Evolutionary conservation across 2,113 vertebrate genomes (phyloP), one percentile per base, ranked within the genome.

Genomic region (Plectropomus leopardus): DNA sequence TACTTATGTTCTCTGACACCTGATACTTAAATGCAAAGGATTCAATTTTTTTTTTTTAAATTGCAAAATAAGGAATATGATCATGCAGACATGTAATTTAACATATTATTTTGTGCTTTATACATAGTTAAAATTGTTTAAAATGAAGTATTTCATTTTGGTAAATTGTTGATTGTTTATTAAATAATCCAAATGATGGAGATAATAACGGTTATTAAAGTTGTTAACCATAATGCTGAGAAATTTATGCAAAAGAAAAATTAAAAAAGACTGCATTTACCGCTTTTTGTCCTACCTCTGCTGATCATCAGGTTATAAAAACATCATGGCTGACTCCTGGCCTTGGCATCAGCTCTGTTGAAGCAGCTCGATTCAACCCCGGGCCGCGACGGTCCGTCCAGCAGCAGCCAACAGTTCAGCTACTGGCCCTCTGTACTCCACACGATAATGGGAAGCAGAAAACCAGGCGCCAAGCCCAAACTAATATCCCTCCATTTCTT

Each of bases 241-340:
- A 16, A 7, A 66, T 32, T n/a, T n/a, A n/a, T n/a, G n/a, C n/a
- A n/a, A 19, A 26, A 13, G 21, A 3, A 23, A 14, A 5, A 23
- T 54, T 26, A 26, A 6, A 34, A 36, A 50, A 7, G 9, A 21
- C 6, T 7, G 15, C 21, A 67, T 55, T 55, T 51, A 73, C 55
- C 59, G 3, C 28, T 6, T 36, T 40, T 24, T 61, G 17, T 70
- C 88, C 45, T 90, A 94, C 93, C 92, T 93, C 88, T 90, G 86
- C 77, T 89, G 86, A 61, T 92, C 93, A 94, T 94, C 84, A 87
- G 93, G 93, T 92, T 94, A 93, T 86, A 86, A 89, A 91, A 75
- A 90, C 91, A 92, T 89, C 82, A 88, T 91, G 88, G 82, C 83
- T 72, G 79, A 75, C 84, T 88, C 83, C 64, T 24, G 70, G 83